A percentile compares a stretch with the other conserved stretches of the same genome.
phyloP scores from a whole-genome alignment of 53 echinoderm and acorn worm species.

The Paelopatides confundens region DNA sequence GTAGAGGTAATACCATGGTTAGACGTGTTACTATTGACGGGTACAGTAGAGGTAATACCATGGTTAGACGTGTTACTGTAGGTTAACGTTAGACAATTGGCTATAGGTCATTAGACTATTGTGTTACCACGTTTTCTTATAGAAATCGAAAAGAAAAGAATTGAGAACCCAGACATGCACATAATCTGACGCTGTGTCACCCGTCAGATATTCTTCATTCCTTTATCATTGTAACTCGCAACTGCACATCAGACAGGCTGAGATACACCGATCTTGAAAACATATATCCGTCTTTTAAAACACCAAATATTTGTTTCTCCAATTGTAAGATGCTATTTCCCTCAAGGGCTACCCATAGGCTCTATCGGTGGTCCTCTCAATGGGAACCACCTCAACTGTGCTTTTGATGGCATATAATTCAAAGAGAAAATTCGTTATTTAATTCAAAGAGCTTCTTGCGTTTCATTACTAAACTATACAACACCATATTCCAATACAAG shows the following conservation, averaged over 20 bases:
- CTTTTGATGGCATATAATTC: not conserved
- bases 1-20: too few species aligned
- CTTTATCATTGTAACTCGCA: not conserved
- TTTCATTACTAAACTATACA: too few species aligned
- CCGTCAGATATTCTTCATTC: not conserved
- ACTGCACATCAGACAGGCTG: not conserved
- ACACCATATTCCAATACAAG: too few species aligned
- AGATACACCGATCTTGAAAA: not conserved
- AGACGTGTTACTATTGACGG: too few species aligned
- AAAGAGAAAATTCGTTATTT: too few species aligned
- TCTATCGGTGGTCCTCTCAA: conserved; percentile 23
- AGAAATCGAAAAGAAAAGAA: not conserved
- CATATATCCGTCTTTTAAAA: conserved; percentile 4
- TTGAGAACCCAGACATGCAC: not conserved
- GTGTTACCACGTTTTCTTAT: too few species aligned
- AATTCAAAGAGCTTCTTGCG: too few species aligned
- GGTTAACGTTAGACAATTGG: too few species aligned
- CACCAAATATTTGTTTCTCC: conserved; percentile 29
- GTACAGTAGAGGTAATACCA: too few species aligned
- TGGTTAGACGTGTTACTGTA: too few species aligned
- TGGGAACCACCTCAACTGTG: not conserved
- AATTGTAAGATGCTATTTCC: not conserved
- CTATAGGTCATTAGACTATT: too few species aligned
- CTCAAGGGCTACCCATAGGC: conserved; percentile 13
- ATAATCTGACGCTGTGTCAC: not conserved